Conservation (phyloP, 2,888 invertebrate species). For the Prenolepis imparis region DNA sequence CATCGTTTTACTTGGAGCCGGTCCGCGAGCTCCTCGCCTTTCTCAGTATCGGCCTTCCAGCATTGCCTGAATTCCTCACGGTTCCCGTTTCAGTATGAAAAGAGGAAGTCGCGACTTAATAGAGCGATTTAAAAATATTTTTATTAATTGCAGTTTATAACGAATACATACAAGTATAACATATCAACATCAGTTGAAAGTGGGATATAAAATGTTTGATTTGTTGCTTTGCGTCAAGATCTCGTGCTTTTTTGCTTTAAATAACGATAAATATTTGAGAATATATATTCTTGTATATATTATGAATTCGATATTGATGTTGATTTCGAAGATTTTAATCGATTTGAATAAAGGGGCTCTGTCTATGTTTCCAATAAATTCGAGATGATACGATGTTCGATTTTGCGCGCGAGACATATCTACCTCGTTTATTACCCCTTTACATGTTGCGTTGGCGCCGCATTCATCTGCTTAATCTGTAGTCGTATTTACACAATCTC, state of each 20-base stretch:
- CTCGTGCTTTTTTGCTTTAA: background rate
- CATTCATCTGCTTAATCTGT: constrained; percentile 77
- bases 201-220: background rate
- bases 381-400: constrained; percentile 62
- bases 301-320: background rate
- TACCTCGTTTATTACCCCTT: constrained; percentile 70
- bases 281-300: background rate
- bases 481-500: constrained; percentile 73
- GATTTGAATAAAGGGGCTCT: constrained; percentile 33
- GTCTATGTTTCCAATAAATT: constrained; percentile 57
- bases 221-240: background rate
- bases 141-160: constrained; percentile 14
- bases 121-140: constrained; percentile 35
- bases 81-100: constrained; percentile 17
- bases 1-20: constrained; percentile 42
- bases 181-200: constrained; percentile 2
- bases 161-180: background rate
- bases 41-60: constrained; percentile 37
- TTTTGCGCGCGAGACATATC: constrained; percentile 72
- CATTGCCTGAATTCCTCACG: constrained; percentile 35
- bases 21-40: constrained; percentile 53
- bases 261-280: background rate
- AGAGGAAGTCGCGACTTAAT: constrained; percentile 19
- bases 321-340: constrained; percentile 41
- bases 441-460: constrained; percentile 83